phyloP scores from a whole-genome alignment of 35 echinoderm and acorn worm genomes.

The Holothuria glaberrima region DNA sequence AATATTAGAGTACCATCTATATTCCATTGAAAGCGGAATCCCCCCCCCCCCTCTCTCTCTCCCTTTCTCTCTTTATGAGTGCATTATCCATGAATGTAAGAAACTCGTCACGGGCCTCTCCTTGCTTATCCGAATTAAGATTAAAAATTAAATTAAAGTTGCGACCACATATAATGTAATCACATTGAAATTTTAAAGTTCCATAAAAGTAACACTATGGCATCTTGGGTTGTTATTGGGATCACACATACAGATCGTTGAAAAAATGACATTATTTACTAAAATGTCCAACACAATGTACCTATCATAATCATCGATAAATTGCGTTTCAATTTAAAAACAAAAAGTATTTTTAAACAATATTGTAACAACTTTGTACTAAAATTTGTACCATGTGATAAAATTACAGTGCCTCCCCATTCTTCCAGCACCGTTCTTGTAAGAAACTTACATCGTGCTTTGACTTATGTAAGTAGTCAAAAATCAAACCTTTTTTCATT shows the following conservation, averaged over 20 bases:
- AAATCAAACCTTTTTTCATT: no score
- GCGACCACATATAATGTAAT: neutral
- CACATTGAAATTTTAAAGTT: neutral
- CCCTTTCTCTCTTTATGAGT: neutral
- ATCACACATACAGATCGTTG: neutral
- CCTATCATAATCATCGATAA: no score
- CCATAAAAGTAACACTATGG: neutral
- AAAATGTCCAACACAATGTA: no score
- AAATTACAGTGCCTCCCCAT: no score
- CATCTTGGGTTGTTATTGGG: neutral
- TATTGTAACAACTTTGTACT: no score
- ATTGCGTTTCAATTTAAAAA: no score
- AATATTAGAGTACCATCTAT: neutral
- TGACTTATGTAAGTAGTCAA: no score
- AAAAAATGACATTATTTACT: neutral
- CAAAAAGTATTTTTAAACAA: no score
- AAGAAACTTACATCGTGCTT: no score
- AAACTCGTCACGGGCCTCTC: neutral
- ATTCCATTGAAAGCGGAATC: neutral
- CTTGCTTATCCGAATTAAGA: neutral
- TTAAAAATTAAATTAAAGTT: slow-evolving; percentile 22
- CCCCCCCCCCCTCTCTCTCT: no score
- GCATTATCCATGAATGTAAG: neutral
- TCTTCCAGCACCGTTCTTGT: no score
- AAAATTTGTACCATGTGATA: no score